Evolutionary conservation across 35 echinoderm and acorn worm species (phyloP).

Genomic region (Hemicentrotus pulcherrimus): DNA sequence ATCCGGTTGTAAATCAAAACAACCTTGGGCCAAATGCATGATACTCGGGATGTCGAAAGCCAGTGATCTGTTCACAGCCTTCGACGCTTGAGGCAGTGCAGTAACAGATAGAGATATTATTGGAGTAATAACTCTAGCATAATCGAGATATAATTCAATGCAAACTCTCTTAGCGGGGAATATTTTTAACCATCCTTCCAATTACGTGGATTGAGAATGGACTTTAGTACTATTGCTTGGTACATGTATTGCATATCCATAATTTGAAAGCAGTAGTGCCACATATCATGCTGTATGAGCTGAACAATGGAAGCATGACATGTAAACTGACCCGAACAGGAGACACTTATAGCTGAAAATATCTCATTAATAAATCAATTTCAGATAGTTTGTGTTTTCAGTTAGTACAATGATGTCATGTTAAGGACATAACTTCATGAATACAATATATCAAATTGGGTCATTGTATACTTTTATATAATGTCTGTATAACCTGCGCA

Average conservation of each 20-base stretch:
- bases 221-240: background rate
- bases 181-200: background rate
- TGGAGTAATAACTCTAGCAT: constrained; percentile 16
- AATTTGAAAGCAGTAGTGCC: background rate
- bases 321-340: background rate
- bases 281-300: background rate
- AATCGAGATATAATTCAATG: background rate
- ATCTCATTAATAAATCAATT: background rate
- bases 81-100: background rate
- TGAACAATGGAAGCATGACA: background rate
- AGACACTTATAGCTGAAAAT: background rate
- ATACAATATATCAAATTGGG: too few relatives aligned
- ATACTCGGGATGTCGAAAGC: background rate
- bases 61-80: background rate
- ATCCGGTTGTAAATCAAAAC: background rate
- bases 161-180: background rate
- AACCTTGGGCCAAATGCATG: background rate
- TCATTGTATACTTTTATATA: too few relatives aligned
- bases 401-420: background rate
- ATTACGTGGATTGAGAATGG: background rate
- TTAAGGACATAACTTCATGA: background rate
- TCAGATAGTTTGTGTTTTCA: too few relatives aligned
- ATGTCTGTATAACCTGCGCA: too few relatives aligned
- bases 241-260: background rate
- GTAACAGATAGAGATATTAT: constrained; percentile 1